Evolutionary conservation across 1,140 invertebrate species (phyloP), one percentile per base, ranked within the genome.

Genomic region (Drosophila azteca): DNA sequence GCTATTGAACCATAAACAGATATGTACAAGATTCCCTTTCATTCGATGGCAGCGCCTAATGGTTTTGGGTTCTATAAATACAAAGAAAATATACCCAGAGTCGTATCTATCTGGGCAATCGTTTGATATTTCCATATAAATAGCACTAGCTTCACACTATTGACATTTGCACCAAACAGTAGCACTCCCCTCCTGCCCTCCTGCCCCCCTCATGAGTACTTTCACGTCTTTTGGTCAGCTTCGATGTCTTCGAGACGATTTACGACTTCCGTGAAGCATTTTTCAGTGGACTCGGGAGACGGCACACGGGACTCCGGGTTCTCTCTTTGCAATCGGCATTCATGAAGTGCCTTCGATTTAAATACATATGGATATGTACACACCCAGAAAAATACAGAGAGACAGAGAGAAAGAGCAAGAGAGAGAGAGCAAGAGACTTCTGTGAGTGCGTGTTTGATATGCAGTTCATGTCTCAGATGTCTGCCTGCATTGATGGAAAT

Each of bases 221-320:
- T 39, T 39, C 4, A 13, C 35, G 11, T 39, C 3, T 13, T 39
- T 39, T 39, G 62, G 71, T 50, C 71, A 74, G 68, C 49, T 48
- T 49, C 48, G 66, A 43, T 63, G 63, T 78, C 83, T 87, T 62
- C 48, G 61, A 67, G 64, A 75, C 79, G 79, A 85, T 85, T 85
- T 85, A 85, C 82, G 82, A 85, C 82, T 85, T 85, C 82, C 82
- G 82, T 82, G 82, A 78, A 68, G 83, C 50, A 68, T 77, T 78
- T 74, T 81, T 77, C 78, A 78, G 73, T 67, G 80, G 80, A 76
- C 66, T 76, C 58, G 71, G 76, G 55, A 11, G 5, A 11, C 13
- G 9, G 3, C 3, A 39, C 35, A 11, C 35, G 35, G 9, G 35
- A 13, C 35, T 39, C 31, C 31, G 31, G 31, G 31, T 35, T 9